Evolutionary conservation across 2,888 invertebrate genomes (phyloP).

Genomic region (Dione vanillae): DNA sequence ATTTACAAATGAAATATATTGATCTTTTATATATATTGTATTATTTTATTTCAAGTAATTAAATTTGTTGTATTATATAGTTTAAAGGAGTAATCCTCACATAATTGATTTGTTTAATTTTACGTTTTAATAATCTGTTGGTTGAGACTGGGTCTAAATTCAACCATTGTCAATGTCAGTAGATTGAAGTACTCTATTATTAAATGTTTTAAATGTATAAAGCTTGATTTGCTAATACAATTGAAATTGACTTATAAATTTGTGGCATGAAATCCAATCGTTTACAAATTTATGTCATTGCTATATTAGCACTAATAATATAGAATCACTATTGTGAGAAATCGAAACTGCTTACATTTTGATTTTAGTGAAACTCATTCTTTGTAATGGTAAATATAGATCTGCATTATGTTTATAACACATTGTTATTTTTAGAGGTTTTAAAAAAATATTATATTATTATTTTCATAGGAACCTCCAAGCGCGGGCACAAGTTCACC

Average conservation of each 20-base stretch:
- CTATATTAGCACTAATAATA: neutral
- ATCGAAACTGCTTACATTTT: neutral
- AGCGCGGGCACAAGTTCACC: conserved; percentile 72
- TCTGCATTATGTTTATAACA: neutral
- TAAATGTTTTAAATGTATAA: too few relatives aligned
- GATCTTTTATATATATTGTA: too few relatives aligned
- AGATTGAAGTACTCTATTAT: too few relatives aligned
- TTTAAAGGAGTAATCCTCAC: too few relatives aligned
- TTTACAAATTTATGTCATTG: neutral
- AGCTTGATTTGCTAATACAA: too few relatives aligned
- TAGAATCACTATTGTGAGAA: neutral
- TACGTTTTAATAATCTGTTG: too few relatives aligned
- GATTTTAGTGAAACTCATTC: neutral
- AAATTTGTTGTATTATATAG: too few relatives aligned
- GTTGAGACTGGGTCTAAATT: too few relatives aligned
- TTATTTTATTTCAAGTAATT: too few relatives aligned
- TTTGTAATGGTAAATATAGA: conserved; percentile 2
- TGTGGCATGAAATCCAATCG: neutral
- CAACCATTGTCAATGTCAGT: neutral
- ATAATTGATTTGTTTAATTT: too few relatives aligned
- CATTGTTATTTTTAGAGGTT: neutral
- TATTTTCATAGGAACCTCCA: conserved; percentile 62
- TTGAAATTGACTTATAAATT: neutral
- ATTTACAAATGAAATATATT: too few relatives aligned
- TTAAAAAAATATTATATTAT: neutral